Evolutionary conservation across 2,113 vertebrate genomes (phyloP).

Genomic region (Mesembrinibis cayennensis): DNA sequence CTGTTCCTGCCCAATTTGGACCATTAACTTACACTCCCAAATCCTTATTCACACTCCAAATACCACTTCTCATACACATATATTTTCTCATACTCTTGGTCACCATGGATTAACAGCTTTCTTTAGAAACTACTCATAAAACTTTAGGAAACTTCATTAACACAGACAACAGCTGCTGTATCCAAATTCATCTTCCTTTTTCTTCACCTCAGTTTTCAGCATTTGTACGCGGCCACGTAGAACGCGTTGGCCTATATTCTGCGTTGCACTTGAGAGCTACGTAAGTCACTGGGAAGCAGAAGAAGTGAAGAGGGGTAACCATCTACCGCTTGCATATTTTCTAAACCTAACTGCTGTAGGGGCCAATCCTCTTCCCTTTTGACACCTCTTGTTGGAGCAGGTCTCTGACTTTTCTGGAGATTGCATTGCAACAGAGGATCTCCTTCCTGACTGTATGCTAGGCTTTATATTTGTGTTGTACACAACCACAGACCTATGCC

Average conservation of each 20-base stretch:
- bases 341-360: not conserved
- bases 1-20: not conserved
- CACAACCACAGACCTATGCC: fast-evolving
- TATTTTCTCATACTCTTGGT: not conserved
- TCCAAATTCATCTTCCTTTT: not conserved
- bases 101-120: not conserved
- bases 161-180: not conserved
- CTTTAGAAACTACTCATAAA: not conserved
- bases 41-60: not conserved
- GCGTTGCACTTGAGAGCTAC: not conserved
- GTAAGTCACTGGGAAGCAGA: not conserved
- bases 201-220: not conserved
- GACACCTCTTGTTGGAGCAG: not conserved
- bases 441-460: not conserved
- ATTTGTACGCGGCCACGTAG: fast-evolving
- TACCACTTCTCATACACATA: not conserved
- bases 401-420: not conserved
- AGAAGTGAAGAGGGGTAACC: not conserved
- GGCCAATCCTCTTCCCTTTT: not conserved
- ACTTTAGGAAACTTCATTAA: not conserved
- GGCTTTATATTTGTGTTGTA: not conserved
- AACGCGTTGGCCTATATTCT: not conserved
- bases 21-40: not conserved
- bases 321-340: not conserved
- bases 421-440: not conserved